Evolutionary conservation across 2,888 invertebrate genomes (phyloP).

Genomic region (Microchrysa polita): DNA sequence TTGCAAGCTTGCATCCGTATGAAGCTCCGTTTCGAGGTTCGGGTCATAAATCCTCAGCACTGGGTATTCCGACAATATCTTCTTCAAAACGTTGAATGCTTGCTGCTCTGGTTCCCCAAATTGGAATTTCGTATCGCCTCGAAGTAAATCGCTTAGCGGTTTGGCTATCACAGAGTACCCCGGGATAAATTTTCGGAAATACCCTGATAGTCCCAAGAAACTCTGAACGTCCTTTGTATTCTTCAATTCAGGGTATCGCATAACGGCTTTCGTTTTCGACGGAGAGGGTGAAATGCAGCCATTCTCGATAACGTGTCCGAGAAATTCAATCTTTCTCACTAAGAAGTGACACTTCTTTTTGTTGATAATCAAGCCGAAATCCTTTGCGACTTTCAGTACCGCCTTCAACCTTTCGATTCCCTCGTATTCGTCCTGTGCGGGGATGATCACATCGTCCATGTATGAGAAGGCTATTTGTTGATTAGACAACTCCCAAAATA

Average conservation of each 20-base stretch:
- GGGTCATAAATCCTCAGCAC: constrained; percentile 55
- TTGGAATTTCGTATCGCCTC: constrained; percentile 35
- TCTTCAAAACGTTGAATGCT: constrained; percentile 43
- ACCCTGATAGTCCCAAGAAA: constrained; percentile 54
- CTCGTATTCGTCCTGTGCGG: not conserved
- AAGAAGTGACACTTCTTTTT: not conserved
- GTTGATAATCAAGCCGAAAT: not conserved
- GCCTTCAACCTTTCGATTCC: not conserved
- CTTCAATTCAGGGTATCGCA: constrained; percentile 54
- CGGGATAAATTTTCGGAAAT: constrained; percentile 55
- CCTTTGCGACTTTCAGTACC: not conserved
- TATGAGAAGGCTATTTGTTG: not conserved
- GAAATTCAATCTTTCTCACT: not conserved
- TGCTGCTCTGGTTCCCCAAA: constrained; percentile 52
- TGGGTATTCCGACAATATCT: constrained; percentile 44
- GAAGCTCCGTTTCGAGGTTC: constrained; percentile 52
- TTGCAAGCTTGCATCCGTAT: no score
- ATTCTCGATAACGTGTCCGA: no score
- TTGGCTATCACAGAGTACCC: constrained; percentile 56
- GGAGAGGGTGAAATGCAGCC: no score
- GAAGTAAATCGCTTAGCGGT: no score
- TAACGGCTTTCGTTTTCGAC: no score
- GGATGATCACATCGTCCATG: not conserved
- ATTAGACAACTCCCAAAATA: not conserved
- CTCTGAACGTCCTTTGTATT: constrained; percentile 54